Percentiles rank a stretch among this genome's conserved stretches.
Evolutionary conservation across 2,888 invertebrate genomes (phyloP).

Genomic region (Sialis fuliginosa): DNA sequence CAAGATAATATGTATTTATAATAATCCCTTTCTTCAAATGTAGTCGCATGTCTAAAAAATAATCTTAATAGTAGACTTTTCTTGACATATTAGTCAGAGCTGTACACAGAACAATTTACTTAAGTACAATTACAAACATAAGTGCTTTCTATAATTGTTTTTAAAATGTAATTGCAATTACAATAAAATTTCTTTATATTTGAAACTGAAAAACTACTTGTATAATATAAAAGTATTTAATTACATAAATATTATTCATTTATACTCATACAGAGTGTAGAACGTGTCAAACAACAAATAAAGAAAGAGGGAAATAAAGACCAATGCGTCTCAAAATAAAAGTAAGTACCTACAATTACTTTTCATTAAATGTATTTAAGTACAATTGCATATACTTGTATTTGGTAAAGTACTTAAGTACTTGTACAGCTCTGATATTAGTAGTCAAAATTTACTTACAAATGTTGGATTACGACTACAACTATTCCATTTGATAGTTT

Average conservation of each 20-base stretch:
- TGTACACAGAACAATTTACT: background rate
- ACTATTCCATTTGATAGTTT: slow-evolving; percentile 78
- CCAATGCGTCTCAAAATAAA: background rate
- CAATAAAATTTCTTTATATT: too few relatives aligned
- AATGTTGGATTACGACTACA: slow-evolving; percentile 62
- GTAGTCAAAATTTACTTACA: slow-evolving; percentile 30
- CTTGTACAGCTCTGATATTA: too few relatives aligned
- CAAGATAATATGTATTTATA: slow-evolving; percentile 35
- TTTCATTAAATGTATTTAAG: too few relatives aligned
- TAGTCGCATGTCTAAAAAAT: background rate
- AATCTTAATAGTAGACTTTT: background rate
- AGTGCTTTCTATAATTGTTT: background rate
- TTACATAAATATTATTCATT: too few relatives aligned
- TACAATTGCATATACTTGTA: too few relatives aligned
- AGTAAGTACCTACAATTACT: too few relatives aligned
- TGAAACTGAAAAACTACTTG: too few relatives aligned
- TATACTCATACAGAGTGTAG: too few relatives aligned
- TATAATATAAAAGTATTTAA: too few relatives aligned
- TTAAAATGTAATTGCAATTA: background rate
- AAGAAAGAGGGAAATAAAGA: background rate
- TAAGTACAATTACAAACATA: background rate
- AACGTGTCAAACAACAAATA: too few relatives aligned
- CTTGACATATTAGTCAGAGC: background rate
- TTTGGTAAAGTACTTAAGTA: too few relatives aligned
- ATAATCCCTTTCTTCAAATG: slow-evolving; percentile 18